Base-by-base conservation (phyloP, 2,113 vertebrate genomes). In the Cyanoderma ruficeps region DNA sequence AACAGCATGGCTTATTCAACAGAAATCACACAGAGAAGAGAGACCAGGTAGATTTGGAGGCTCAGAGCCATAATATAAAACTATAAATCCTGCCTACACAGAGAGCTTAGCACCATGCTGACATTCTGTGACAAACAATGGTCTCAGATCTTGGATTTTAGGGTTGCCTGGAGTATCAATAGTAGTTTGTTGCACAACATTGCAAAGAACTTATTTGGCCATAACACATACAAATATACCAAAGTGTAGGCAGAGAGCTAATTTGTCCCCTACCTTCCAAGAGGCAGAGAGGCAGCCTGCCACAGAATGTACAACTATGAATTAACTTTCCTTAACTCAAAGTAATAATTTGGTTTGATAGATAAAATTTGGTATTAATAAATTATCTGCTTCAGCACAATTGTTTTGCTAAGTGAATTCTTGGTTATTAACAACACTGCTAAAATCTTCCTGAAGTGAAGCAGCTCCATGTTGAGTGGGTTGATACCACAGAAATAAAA, bases 131-230 rank as follows among this genome's bases (percentile, higher is more conserved):
- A 91, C 72, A 83, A 89, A 90, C 63, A 72, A 41, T 61, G 57
- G 46, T 85, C 78, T 89, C 55, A 69, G 70, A 76, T 83, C n/a
- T 69, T 85, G 46, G 57, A 83, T 94, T 96, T 94, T 84, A 87
- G 65, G 41, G 61, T 91, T 87, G 41, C n/a, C 53, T 88, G 22
- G 6, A 83, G 53, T 89, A 94, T 83, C 57, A 93, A 72, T 85
- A 95, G 47, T 55, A 27, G 47, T 72, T 95, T 37, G 0, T 94
- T 91, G 80, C 61, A 49, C 42, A 94, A 42, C 31, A 41, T 57
- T 85, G 28, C 1, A 1, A 89, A 76, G 74, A 83, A 87, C 30
- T 20, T 85, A 13, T 72, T 50, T 55, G 74, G 30, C 13, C 39
- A 21, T 7, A 90, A 15, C 41, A 65, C 23, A 61, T 21, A 84